Evolutionary conservation across 1,140 invertebrate species (phyloP).

Genomic region (Mesaphorura yosii): DNA sequence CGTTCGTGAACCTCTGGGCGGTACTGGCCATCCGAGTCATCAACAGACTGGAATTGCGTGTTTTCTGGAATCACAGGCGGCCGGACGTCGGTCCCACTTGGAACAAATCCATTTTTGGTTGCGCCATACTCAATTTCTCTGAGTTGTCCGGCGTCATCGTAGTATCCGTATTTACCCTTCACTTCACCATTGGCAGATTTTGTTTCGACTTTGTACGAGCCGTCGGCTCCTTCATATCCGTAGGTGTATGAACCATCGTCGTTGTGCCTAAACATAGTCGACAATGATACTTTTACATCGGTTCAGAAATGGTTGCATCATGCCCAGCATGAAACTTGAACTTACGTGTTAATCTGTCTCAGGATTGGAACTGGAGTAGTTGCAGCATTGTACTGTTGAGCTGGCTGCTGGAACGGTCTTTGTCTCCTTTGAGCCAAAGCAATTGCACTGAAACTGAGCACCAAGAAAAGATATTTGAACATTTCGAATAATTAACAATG

Average conservation of each 20-base stretch:
- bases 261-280: conserved; percentile 48
- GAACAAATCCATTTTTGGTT: conserved; percentile 58
- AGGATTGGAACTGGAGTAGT: conserved; percentile 65
- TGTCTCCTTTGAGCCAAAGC: conserved; percentile 9
- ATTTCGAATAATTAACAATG: background rate
- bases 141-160: conserved; percentile 50
- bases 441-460: conserved; percentile 3
- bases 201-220: conserved; percentile 84
- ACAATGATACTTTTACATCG: background rate
- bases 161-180: conserved; percentile 56
- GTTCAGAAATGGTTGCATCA: too few relatives aligned
- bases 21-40: conserved; percentile 15
- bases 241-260: conserved; percentile 76
- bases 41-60: background rate
- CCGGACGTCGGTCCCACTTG: conserved; percentile 61
- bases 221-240: conserved; percentile 77
- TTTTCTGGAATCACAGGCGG: conserved; percentile 46
- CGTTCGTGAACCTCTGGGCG: conserved; percentile 1
- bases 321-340: too few relatives aligned
- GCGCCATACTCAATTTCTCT: conserved; percentile 72
- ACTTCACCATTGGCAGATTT: conserved; percentile 63
- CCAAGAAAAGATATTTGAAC: background rate
- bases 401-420: background rate
- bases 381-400: background rate
- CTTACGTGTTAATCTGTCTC: conserved; percentile 57